Evolutionary conservation across 2,113 vertebrate genomes (phyloP).

Genomic region (Ciconia boyciana): DNA sequence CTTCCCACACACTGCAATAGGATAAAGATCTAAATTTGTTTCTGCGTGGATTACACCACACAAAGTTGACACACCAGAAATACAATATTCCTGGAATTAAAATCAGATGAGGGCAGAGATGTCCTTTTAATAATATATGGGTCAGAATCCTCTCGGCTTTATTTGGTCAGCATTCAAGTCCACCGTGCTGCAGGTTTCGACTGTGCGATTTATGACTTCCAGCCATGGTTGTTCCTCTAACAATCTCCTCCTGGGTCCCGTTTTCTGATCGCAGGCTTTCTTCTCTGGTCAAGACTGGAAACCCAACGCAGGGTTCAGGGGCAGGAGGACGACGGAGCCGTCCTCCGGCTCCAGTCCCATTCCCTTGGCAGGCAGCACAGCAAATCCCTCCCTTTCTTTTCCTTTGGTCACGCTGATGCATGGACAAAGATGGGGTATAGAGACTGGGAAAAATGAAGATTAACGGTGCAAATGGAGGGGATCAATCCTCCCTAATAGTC

Average conservation of each 20-base stretch:
- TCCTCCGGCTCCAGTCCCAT: neutral
- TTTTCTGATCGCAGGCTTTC: neutral
- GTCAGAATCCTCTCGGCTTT: neutral
- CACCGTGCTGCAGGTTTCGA: neutral
- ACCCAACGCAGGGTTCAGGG: neutral
- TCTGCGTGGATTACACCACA: neutral
- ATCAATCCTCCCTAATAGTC: neutral
- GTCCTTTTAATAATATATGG: neutral
- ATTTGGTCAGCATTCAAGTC: neutral
- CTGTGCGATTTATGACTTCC: neutral
- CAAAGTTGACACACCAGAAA: neutral
- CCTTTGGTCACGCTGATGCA: fast-evolving
- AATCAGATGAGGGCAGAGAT: neutral
- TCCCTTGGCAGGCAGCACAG: neutral
- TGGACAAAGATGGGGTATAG: neutral
- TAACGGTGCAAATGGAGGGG: neutral
- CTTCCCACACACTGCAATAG: neutral
- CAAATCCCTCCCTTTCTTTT: neutral
- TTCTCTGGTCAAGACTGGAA: neutral
- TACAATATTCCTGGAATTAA: neutral
- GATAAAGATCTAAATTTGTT: neutral
- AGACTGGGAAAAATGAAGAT: neutral
- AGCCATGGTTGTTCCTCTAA: neutral
- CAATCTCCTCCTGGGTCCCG: neutral
- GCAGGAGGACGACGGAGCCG: neutral